Evolutionary conservation across 92 coral and sea anemone genomes (phyloP), one percentile per base, ranked within the genome.

Genomic region (Epizoanthus rinbou): DNA sequence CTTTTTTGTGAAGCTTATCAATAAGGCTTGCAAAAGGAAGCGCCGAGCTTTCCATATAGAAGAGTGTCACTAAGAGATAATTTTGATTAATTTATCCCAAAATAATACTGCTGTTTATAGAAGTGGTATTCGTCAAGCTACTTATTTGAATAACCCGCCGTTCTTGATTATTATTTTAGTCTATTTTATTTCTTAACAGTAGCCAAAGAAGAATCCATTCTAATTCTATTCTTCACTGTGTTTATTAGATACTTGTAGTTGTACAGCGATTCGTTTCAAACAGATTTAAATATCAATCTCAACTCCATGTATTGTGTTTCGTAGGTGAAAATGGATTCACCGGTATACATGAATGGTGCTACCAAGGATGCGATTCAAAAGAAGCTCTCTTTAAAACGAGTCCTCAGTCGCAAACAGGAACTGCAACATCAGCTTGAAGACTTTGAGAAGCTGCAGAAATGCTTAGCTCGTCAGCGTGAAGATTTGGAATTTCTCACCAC

Each of bases 361-460:
- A 82, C 66, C 54, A 88, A 85, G 75, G n/a, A 87, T 53, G 80
- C 81, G 33, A 50, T 64, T 58, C 89, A 88, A 69, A 93, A 93
- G 84, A 93, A 87, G 28, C 87, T 93, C 71, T 93, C 98, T 10
- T 81, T 93, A 3, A 93, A 91, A 74, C 66, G 94, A 69, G 91
- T 93, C 15, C 37, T 80, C 39, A 75, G 71, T 70, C 92, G 91
- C 60, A 89, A 89, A 57, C 84, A 89, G 62, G 91, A 91, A 19
- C 84, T 93, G 3, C 43, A 85, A 19, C 69, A 90, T 8, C 90
- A 88, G 57, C 72, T 93, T 56, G 68, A 84, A 28, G 91, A 86
- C 19, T 80, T 93, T 2, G 94, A 89, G 59, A 87, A 84, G 68
- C 86, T 93, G 18, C 91, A 93, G 82, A 89, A 89, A n/a, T 78